Conservation (phyloP, 2,113 vertebrate genomes). For the Myiopsitta monachus region DNA sequence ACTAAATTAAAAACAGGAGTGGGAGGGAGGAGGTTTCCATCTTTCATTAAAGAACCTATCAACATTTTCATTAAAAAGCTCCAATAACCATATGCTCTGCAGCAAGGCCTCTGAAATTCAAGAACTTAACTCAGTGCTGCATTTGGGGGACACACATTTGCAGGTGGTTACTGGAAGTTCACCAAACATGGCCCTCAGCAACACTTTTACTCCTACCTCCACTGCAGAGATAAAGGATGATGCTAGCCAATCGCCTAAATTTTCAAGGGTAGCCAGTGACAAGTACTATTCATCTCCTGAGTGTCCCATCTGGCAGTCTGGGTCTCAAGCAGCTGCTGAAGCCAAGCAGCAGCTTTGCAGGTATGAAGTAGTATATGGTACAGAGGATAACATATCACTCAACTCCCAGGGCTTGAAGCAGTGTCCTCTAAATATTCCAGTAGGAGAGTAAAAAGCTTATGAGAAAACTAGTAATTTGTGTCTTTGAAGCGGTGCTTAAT, state of each 20-base stretch:
- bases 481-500: neutral
- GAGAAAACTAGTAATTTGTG: neutral
- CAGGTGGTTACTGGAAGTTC: neutral
- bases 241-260: neutral
- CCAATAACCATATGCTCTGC: fast-evolving
- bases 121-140: neutral
- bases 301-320: neutral
- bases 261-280: neutral
- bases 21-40: neutral
- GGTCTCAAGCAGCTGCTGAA: neutral
- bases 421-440: neutral
- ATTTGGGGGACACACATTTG: fast-evolving
- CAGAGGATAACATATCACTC: neutral
- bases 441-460: neutral
- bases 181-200: neutral
- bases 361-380: neutral
- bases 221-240: neutral
- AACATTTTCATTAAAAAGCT: neutral
- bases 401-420: neutral
- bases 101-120: neutral
- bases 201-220: neutral
- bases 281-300: neutral
- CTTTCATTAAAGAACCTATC: neutral
- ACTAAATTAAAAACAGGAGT: neutral
- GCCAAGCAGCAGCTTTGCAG: neutral